Evolutionary conservation across 1,140 invertebrate genomes (phyloP), one percentile per base, ranked within the genome.

Genomic region (Brachionus paranguensis): DNA sequence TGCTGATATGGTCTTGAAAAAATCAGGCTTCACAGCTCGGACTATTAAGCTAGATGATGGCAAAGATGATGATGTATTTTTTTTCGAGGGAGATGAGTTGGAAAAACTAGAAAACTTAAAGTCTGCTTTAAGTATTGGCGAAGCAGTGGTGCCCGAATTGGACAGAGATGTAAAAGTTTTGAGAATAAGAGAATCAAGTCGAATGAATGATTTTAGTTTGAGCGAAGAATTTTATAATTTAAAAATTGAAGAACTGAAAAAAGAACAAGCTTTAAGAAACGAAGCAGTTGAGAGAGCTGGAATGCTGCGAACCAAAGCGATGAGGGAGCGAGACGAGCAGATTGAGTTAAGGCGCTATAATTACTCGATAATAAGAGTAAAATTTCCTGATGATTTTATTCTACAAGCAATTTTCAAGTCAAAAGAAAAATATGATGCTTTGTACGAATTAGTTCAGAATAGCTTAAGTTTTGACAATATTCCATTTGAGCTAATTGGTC

Each of bases 281-380:
- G 94, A 95, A 88, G 92, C 92, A 33, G 91, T 94, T 14, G 95
- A 96, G 87, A 93, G 91, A 87, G 92, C 92, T 86, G 92, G 94
- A 86, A 93, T 95, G 91, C 88, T 98, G 2, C 90, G 94, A 79
- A 97, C 96, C 0, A 96, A 95, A 90, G 95, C 94, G 0, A 96
- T 97, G 94, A 88, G 95, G 12, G 95, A 97, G 88, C 93, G 93
- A 86, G 93, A 96, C 70, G 94, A 95, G 88, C 87, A 93, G 84
- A 89, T 93, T 76, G 93, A 94, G 87, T 91, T 93, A 86, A 91
- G 93, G 79, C 93, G 93, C 88, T 97, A 97, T 88, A 93, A 93
- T 86, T 98, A 93, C 87, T 92, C 93, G 6, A 89, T 96, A 2
- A 93, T 97, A 65, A 89, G 95, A 85, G 91, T 97, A 83, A 91